Evolutionary conservation across 2,113 vertebrate species (phyloP).

Genomic region (Eulemur macaco): DNA sequence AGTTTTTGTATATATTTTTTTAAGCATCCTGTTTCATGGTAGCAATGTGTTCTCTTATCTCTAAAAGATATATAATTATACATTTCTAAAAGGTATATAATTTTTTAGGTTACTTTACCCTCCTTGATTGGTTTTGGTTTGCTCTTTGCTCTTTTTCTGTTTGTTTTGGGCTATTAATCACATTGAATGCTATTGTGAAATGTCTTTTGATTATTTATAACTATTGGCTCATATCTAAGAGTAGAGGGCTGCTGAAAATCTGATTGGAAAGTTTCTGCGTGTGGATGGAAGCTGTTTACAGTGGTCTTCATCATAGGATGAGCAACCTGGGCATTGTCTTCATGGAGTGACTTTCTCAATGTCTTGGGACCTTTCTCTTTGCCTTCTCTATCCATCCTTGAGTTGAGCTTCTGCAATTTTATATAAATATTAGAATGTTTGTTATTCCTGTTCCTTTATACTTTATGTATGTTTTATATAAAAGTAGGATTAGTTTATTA

Average conservation of each 20-base stretch:
- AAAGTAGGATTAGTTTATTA: neutral
- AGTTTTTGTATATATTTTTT: neutral
- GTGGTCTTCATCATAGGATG: neutral
- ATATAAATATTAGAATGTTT: neutral
- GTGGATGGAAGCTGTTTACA: too few species aligned
- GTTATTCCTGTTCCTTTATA: neutral
- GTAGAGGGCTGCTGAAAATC: neutral
- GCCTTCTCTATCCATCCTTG: neutral
- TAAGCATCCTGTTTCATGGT: neutral
- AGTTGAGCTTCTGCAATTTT: neutral
- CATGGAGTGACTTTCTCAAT: too few species aligned
- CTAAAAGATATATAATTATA: neutral
- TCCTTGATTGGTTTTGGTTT: neutral
- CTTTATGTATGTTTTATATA: neutral
- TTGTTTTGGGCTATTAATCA: neutral
- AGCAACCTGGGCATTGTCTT: neutral
- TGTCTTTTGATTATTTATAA: neutral
- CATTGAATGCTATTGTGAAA: neutral
- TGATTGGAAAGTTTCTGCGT: rapidly evolving
- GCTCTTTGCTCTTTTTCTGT: neutral
- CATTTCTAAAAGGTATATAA: too few species aligned
- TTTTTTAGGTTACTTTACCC: neutral
- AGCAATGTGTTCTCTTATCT: neutral
- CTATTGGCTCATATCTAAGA: neutral
- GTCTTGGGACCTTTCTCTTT: neutral